These are phyloP conservation scores for Umimayanthus chanpuru DNA, from an alignment of 92 coral and sea anemone genomes.

Conservation along the genomic window DNA sequence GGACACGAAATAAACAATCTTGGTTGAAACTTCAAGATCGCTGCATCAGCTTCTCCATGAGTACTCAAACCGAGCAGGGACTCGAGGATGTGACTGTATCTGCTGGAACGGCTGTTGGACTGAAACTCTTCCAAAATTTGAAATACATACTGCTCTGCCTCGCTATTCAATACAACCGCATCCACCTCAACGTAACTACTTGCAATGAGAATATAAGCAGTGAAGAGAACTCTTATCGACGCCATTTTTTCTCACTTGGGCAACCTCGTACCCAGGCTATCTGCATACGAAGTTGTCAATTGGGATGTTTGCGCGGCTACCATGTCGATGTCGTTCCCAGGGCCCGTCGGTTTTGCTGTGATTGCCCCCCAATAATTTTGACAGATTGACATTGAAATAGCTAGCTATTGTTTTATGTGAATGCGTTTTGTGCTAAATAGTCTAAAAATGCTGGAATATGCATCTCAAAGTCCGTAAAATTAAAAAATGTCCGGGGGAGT, in stretches of 20 bases:
- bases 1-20: background rate
- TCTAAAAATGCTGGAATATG: constrained; percentile 3
- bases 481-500: background rate
- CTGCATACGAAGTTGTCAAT: too few relatives aligned
- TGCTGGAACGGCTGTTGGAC: background rate
- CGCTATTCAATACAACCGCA: background rate
- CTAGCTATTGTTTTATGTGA: background rate
- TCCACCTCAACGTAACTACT: background rate
- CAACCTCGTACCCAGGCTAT: too few relatives aligned
- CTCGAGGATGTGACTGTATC: background rate
- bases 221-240: too few relatives aligned
- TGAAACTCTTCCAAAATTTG: background rate
- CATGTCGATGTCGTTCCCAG: too few relatives aligned
- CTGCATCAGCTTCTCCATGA: background rate
- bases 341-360: too few relatives aligned
- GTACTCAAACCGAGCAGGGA: background rate
- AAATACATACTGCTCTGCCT: background rate
- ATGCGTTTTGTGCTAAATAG: background rate
- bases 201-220: too few relatives aligned
- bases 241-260: too few relatives aligned
- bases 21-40: background rate
- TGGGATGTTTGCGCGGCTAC: too few relatives aligned
- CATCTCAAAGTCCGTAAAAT: background rate
- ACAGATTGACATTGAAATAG: background rate
- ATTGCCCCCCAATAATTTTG: constrained; percentile 5